These are phyloP conservation scores for Apeira syringaria DNA, from an alignment of 2,888 invertebrate species.

Conservation along the genomic window DNA sequence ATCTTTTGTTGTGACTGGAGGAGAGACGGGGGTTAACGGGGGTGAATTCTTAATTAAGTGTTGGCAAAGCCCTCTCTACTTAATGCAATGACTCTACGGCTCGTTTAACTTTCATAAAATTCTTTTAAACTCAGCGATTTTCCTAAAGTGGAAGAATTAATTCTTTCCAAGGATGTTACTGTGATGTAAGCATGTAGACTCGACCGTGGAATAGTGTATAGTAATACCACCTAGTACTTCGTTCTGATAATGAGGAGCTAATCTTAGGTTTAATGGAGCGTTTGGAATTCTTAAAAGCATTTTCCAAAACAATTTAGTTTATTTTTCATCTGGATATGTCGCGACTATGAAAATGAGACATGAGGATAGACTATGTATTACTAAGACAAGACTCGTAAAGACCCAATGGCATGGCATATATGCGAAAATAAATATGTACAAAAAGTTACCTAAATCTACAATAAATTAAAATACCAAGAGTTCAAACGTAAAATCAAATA, in stretches of 20 bases:
- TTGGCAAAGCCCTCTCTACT: constrained; percentile 74
- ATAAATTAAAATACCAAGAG: too few species aligned
- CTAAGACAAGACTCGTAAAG: too few species aligned
- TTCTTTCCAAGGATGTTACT: constrained; percentile 37
- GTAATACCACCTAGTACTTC: constrained; percentile 4
- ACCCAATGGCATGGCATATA: too few species aligned
- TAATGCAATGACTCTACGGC: constrained; percentile 80
- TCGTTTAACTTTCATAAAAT: constrained; percentile 82
- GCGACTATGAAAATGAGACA: too few species aligned
- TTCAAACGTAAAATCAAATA: too few species aligned
- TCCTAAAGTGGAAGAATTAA: constrained; percentile 65
- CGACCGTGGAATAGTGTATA: not conserved
- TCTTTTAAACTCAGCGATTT: constrained; percentile 77
- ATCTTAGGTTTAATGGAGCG: constrained; percentile 6
- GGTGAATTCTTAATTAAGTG: constrained; percentile 81
- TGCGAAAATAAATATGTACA: too few species aligned
- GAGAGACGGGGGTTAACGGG: constrained; percentile 49
- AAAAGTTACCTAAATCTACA: too few species aligned
- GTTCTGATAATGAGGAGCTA: constrained; percentile 10
- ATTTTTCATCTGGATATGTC: not conserved
- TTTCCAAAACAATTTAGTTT: not conserved
- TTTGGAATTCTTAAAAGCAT: constrained; percentile 2
- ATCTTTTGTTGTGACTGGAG: constrained; percentile 75
- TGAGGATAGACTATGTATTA: too few species aligned
- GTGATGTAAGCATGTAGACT: constrained; percentile 6